These are phyloP conservation scores for Pyrochroa serraticornis DNA, from an alignment of 2,888 invertebrate genomes.

Conservation along the genomic window DNA sequence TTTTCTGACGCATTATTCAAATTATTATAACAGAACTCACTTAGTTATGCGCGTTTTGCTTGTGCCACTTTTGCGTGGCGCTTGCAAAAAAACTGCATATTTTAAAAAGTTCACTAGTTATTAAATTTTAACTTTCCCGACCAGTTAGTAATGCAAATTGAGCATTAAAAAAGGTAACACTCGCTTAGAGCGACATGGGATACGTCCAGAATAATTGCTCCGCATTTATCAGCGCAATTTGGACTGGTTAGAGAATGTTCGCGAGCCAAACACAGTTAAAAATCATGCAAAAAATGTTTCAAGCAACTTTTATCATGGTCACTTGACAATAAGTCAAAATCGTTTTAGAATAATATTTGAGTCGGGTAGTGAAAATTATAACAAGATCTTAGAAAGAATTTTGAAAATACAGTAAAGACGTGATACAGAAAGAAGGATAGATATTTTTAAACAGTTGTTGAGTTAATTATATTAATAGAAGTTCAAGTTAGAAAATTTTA, in stretches of 20 bases:
- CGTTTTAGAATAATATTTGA: too few species aligned
- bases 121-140: conserved; percentile 24
- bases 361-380: too few species aligned
- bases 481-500: too few species aligned
- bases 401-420: too few species aligned
- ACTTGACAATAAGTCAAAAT: too few species aligned
- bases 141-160: conserved; percentile 22
- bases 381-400: too few species aligned
- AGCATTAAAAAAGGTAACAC: conserved; percentile 10
- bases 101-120: conserved; percentile 22
- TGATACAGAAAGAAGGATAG: too few species aligned
- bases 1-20: too few species aligned
- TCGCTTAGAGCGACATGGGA: not conserved
- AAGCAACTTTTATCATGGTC: too few species aligned
- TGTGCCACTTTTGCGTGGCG: conserved; percentile 19
- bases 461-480: too few species aligned
- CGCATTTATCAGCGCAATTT: not conserved
- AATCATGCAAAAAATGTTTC: not conserved
- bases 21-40: too few species aligned
- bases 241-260: not conserved
- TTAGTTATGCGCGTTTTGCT: not conserved
- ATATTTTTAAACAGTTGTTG: too few species aligned
- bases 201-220: not conserved
- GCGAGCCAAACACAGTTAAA: not conserved
- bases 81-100: conserved; percentile 20